Conservation (phyloP, 2,888 invertebrate species). For the Himalopsyche tibetana region DNA sequence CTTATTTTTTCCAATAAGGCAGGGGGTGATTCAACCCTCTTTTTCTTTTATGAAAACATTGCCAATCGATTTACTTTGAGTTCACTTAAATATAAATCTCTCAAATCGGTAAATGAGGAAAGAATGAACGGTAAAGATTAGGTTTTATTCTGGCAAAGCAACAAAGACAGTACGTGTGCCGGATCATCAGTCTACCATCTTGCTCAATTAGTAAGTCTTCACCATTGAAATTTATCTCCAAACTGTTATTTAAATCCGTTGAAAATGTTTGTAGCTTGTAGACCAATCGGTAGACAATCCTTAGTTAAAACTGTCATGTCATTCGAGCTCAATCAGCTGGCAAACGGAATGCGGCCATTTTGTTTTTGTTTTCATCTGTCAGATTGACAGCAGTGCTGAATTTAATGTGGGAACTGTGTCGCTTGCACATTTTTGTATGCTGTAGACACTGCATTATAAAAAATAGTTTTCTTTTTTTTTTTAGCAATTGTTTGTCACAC, state of each 20-base stretch:
- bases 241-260: neutral
- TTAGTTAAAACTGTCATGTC: neutral
- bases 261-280: constrained; percentile 19
- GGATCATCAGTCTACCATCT: neutral
- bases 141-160: neutral
- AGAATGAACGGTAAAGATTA: neutral
- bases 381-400: neutral
- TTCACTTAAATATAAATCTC: neutral
- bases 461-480: neutral
- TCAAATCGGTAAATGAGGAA: neutral
- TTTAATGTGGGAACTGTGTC: neutral
- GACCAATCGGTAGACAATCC: neutral
- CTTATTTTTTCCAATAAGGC: too few species aligned
- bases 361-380: neutral
- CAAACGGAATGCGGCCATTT: neutral
- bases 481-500: constrained; percentile 11
- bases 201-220: neutral
- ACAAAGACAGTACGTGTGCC: neutral
- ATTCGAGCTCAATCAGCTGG: neutral
- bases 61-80: neutral
- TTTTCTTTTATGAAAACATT: too few species aligned
- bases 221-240: too few species aligned
- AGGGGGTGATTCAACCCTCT: too few species aligned
- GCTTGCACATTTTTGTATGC: neutral
- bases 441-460: neutral